Conservation (phyloP, 2,113 vertebrate species). For the Boleophthalmus pectinirostris region DNA sequence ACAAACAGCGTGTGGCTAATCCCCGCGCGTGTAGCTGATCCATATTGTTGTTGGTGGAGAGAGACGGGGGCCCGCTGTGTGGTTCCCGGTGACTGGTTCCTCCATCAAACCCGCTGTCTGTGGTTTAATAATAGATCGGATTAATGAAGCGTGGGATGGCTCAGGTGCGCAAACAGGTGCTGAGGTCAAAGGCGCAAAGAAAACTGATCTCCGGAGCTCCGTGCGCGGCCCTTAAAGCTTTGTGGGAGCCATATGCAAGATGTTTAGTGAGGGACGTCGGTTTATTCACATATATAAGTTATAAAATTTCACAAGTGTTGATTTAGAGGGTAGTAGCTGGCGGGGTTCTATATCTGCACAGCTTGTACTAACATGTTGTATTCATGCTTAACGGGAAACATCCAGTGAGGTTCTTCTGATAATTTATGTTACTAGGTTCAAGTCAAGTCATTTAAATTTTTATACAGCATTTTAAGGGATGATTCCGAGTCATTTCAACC, state of each 20-base stretch:
- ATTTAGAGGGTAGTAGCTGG: no score
- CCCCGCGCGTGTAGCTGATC: neutral
- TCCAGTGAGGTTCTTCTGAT: no score
- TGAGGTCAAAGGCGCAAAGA: neutral
- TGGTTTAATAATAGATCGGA: conserved; percentile 7
- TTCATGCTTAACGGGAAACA: no score
- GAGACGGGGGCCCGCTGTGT: neutral
- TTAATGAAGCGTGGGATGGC: conserved; percentile 3
- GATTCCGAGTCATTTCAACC: no score
- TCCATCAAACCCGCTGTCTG: neutral
- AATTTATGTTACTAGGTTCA: no score
- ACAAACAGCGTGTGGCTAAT: conserved; percentile 26
- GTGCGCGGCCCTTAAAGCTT: neutral
- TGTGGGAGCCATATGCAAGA: neutral
- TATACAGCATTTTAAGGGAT: no score
- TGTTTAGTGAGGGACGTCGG: neutral
- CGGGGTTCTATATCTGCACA: no score
- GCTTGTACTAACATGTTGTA: no score
- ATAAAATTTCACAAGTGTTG: no score
- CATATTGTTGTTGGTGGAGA: conserved; percentile 12
- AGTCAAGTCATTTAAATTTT: no score
- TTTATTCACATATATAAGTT: no score
- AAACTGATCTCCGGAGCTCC: neutral
- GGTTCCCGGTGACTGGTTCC: neutral
- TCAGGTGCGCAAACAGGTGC: neutral